Conservation (phyloP, 2,888 invertebrate genomes). For the Liodrosophila aerea region DNA sequence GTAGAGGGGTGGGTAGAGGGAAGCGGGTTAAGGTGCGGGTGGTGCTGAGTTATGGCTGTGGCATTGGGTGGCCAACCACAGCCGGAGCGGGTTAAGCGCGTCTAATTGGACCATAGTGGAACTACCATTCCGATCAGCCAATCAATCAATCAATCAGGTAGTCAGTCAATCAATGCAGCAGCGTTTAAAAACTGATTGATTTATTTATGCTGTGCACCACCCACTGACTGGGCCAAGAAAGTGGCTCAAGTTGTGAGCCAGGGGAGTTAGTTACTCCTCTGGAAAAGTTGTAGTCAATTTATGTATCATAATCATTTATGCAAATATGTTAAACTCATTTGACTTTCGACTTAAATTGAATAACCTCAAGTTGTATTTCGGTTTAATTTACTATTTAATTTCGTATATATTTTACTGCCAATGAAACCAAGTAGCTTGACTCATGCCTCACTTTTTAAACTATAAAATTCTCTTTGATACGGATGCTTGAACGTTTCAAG, state of each 20-base stretch:
- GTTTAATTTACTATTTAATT: too few relatives aligned
- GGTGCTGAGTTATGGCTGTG: neutral
- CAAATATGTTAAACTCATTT: too few relatives aligned
- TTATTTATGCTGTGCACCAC: conserved; percentile 27
- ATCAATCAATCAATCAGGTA: conserved; percentile 35
- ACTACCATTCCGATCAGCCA: conserved; percentile 21
- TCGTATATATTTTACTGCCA: too few relatives aligned
- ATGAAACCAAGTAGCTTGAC: too few relatives aligned
- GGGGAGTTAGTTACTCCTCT: too few relatives aligned
- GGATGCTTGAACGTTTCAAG: too few relatives aligned
- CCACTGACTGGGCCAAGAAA: neutral
- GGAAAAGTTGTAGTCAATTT: too few relatives aligned
- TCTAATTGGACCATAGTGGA: conserved; percentile 42
- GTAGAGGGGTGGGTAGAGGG: neutral
- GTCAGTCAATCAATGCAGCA: conserved; percentile 29
- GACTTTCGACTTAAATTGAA: too few relatives aligned
- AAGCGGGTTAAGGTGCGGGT: neutral
- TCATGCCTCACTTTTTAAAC: too few relatives aligned
- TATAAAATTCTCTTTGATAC: too few relatives aligned
- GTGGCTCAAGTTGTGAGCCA: neutral
- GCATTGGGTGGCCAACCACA: conserved; percentile 16
- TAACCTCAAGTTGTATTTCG: too few relatives aligned
- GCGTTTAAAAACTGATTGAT: conserved; percentile 45
- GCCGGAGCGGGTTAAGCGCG: conserved; percentile 26
- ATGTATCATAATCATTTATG: too few relatives aligned